These are phyloP conservation scores for Buathra laborator DNA, from an alignment of 2,888 invertebrate species.

Conservation along the genomic window DNA sequence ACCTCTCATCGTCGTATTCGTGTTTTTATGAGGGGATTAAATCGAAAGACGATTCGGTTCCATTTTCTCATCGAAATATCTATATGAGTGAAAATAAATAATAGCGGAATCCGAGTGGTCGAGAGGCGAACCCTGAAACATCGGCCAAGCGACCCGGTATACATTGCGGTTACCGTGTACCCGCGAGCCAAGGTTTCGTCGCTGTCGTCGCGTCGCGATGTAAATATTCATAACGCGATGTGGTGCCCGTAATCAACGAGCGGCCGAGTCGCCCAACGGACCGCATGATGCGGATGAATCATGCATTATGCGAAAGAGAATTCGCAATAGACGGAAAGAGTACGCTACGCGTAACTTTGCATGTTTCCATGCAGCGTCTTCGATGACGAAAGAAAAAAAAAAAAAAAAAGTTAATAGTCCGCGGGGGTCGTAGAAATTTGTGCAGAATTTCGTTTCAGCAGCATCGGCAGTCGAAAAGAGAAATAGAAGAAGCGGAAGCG, in stretches of 20 bases:
- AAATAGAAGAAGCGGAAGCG: constrained; percentile 5
- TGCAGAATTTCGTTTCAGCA: not conserved
- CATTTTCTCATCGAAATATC: too few species aligned
- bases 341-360: too few species aligned
- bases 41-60: too few species aligned
- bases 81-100: not conserved
- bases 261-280: constrained; percentile 63
- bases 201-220: not conserved
- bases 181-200: not conserved
- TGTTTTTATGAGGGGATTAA: too few species aligned
- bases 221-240: constrained; percentile 36
- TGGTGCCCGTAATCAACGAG: constrained; percentile 48
- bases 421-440: not conserved
- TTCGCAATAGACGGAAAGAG: constrained; percentile 16
- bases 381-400: not conserved
- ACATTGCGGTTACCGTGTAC: not conserved
- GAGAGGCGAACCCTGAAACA: not conserved
- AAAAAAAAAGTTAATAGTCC: not conserved
- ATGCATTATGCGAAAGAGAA: constrained; percentile 54
- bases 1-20: too few species aligned
- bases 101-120: not conserved
- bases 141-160: not conserved
- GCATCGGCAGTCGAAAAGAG: constrained; percentile 43
- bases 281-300: constrained; percentile 26
- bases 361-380: too few species aligned